Conservation (phyloP, 2,888 invertebrate genomes). For the Incurvaria masculella region DNA sequence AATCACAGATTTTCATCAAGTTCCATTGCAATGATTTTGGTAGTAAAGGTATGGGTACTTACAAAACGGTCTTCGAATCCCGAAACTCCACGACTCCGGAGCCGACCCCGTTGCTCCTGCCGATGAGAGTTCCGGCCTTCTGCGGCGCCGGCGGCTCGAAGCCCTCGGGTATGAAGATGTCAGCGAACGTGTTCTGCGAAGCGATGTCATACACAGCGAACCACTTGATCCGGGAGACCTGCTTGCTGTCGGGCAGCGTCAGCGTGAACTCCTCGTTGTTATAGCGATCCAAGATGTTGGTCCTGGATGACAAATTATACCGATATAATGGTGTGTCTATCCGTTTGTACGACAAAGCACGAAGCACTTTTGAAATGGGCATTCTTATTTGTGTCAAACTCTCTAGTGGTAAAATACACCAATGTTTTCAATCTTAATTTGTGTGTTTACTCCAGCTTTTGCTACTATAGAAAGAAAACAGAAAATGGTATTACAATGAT, state of each 20-base stretch:
- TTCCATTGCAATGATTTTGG: too few relatives aligned
- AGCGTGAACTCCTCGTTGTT: constrained; percentile 82
- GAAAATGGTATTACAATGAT: too few relatives aligned
- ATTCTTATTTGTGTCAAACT: too few relatives aligned
- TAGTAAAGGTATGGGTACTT: constrained; percentile 16
- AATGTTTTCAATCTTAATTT: too few relatives aligned
- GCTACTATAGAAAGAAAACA: too few relatives aligned
- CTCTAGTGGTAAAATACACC: too few relatives aligned
- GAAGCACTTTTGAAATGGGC: too few relatives aligned
- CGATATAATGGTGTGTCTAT: too few relatives aligned
- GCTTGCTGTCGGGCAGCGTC: constrained; percentile 79
- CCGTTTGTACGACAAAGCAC: too few relatives aligned
- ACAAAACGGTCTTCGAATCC: constrained; percentile 74
- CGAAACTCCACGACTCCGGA: constrained; percentile 71
- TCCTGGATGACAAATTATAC: constrained; percentile 53
- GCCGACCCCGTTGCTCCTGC: constrained; percentile 62
- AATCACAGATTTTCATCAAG: too few relatives aligned
- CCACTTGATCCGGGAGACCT: constrained; percentile 86
- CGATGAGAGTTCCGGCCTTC: constrained; percentile 49
- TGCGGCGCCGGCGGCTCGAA: constrained; percentile 82
- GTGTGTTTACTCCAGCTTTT: too few relatives aligned
- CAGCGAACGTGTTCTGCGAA: constrained; percentile 85
- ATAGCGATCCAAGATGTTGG: constrained; percentile 82
- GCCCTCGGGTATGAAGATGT: constrained; percentile 86
- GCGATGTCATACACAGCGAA: constrained; percentile 84